phyloP scores from a whole-genome alignment of 2,113 vertebrate genomes.

The Ceyx melanurus region DNA sequence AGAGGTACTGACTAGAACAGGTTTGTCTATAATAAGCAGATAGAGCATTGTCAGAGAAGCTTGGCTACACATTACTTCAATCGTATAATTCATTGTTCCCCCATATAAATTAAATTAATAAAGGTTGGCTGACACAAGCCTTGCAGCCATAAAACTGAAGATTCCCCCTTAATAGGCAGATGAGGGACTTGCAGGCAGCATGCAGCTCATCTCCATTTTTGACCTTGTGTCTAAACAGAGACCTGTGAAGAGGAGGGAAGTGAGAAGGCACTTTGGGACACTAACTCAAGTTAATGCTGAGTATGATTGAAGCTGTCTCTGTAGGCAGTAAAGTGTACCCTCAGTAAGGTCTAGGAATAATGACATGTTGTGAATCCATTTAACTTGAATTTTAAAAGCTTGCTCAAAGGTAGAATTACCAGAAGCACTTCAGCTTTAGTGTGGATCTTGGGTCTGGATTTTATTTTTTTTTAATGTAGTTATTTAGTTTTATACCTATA shows the following conservation, averaged over 20 bases:
- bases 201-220: slow-evolving; percentile 17
- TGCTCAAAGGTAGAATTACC: background rate
- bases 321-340: background rate
- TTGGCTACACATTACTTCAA: background rate
- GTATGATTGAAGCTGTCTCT: slow-evolving; percentile 16
- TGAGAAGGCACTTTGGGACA: background rate
- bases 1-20: background rate
- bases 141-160: slow-evolving; percentile 35
- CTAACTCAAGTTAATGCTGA: slow-evolving; percentile 31
- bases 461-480: background rate
- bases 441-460: background rate
- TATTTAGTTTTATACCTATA: background rate
- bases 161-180: slow-evolving; percentile 19
- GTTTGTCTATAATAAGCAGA: background rate
- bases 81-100: background rate
- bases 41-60: background rate
- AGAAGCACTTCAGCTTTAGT: background rate
- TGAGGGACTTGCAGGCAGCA: background rate
- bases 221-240: slow-evolving; percentile 38
- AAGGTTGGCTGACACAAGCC: slow-evolving; percentile 17
- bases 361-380: slow-evolving; percentile 24
- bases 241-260: background rate
- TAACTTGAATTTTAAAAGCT: slow-evolving; percentile 43
- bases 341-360: slow-evolving; percentile 29
- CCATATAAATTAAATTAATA: slow-evolving; percentile 44